phyloP scores from a whole-genome alignment of 2,888 invertebrate species.

The Habroteleia sp. region DNA sequence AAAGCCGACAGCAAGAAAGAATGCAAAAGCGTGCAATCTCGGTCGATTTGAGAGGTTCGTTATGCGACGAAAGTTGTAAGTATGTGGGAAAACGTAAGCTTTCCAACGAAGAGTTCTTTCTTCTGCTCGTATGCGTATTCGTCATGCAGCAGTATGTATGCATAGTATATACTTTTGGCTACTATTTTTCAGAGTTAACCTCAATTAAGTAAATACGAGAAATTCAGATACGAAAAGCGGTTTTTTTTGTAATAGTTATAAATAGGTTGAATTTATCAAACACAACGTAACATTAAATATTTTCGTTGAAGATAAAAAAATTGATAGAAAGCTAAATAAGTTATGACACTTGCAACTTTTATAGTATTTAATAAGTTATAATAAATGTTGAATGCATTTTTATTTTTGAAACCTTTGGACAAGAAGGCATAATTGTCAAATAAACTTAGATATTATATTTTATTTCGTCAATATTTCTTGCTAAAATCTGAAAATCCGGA shows the following conservation, averaged over 20 bases:
- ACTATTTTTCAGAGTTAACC: slow-evolving; percentile 34
- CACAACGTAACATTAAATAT: too few species aligned
- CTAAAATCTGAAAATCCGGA: background rate
- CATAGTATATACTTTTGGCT: slow-evolving; percentile 33
- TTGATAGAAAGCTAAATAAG: slow-evolving; percentile 22
- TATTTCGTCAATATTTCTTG: slow-evolving; percentile 1
- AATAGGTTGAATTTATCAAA: too few species aligned
- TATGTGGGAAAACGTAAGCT: slow-evolving; percentile 46
- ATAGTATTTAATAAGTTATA: too few species aligned
- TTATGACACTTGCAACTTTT: slow-evolving; percentile 21
- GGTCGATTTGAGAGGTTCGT: slow-evolving; percentile 66
- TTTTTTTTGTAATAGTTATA: too few species aligned
- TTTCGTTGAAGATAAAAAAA: too few species aligned
- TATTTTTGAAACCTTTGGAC: too few species aligned
- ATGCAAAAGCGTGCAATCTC: slow-evolving; percentile 64
- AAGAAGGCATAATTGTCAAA: slow-evolving; percentile 10
- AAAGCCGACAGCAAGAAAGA: slow-evolving; percentile 51
- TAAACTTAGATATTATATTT: slow-evolving; percentile 1
- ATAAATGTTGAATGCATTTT: slow-evolving; percentile 16
- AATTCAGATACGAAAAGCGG: slow-evolving; percentile 13
- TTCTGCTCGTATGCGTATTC: slow-evolving; percentile 27
- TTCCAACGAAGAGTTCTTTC: slow-evolving; percentile 45
- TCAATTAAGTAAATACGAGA: slow-evolving; percentile 41
- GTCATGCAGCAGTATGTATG: slow-evolving; percentile 21
- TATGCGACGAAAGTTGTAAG: slow-evolving; percentile 63